Percentiles rank a stretch among this genome's conserved stretches.
phyloP scores from a whole-genome alignment of 64 coral and sea anemone genomes.

The Acropora tenuis region DNA sequence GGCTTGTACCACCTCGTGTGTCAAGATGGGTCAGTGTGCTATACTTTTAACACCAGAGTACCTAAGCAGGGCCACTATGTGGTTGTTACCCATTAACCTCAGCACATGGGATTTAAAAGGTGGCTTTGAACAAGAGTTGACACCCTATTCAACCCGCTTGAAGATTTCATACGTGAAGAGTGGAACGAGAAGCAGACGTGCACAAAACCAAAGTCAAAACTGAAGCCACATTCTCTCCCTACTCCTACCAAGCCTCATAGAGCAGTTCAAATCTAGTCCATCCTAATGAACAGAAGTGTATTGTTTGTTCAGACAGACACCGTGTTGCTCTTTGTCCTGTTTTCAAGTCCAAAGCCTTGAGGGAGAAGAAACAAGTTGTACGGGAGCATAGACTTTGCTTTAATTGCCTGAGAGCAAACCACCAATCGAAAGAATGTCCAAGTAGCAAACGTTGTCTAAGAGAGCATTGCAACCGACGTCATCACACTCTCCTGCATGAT shows the following conservation, averaged over 20 bases:
- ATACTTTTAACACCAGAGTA: constrained; percentile 13
- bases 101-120: not conserved
- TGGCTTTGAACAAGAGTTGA: constrained; percentile 14
- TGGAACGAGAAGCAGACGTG: not conserved
- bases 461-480: not conserved
- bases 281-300: not conserved
- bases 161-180: constrained; percentile 13
- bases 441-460: not conserved
- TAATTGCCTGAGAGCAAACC: not conserved
- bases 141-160: constrained; percentile 26
- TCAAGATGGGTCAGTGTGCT: constrained; percentile 8
- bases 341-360: not conserved
- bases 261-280: not conserved
- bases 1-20: not conserved
- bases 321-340: not conserved
- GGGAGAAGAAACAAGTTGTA: not conserved
- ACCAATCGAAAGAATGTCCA: not conserved
- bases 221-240: not conserved
- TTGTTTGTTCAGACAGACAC: not conserved
- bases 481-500: not conserved
- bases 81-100: not conserved
- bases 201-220: not conserved
- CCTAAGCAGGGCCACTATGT: constrained; percentile 21
- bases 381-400: too few species aligned
- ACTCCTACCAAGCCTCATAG: not conserved